Evolutionary conservation across 2,797 vertebrate genomes (phyloP).

Genomic region (Ctenochaetus hawaiiensis): DNA sequence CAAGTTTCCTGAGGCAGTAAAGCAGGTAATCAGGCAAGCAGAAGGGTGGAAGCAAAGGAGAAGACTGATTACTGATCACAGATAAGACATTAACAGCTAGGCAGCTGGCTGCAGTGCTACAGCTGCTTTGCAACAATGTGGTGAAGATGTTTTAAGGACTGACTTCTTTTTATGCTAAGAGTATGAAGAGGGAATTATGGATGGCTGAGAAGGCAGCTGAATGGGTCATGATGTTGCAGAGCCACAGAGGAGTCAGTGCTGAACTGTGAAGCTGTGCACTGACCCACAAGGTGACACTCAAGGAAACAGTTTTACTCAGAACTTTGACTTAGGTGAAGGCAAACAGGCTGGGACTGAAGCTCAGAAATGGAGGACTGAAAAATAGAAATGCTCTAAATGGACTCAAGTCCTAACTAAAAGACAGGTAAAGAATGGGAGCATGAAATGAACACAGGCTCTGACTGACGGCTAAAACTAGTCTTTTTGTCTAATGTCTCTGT

Average conservation of each 20-base stretch:
- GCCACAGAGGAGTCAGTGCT: not conserved
- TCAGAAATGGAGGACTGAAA: too few species aligned
- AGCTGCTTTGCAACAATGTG: constrained; percentile 20
- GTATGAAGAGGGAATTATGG: constrained; percentile 5
- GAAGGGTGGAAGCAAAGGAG: constrained; percentile 16
- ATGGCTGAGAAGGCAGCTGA: constrained; percentile 8
- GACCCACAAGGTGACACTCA: too few species aligned
- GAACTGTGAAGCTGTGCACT: too few species aligned
- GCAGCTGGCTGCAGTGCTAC: not conserved
- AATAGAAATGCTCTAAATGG: too few species aligned
- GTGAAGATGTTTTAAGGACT: not conserved
- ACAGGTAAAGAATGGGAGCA: too few species aligned
- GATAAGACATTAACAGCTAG: constrained; percentile 9
- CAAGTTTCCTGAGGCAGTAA: not conserved
- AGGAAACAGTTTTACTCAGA: too few species aligned
- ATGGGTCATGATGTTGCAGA: not conserved
- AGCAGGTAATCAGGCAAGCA: constrained; percentile 7
- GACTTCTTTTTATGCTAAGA: not conserved
- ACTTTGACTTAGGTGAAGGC: too few species aligned
- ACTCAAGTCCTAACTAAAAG: too few species aligned
- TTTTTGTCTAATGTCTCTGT: too few species aligned
- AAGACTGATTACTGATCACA: constrained; percentile 11
- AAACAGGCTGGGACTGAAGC: too few species aligned
- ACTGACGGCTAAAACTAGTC: too few species aligned
- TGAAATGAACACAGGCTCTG: too few species aligned